Percentiles rank a stretch among this genome's conserved stretches.
These are phyloP conservation scores for Dysmachus trigonus DNA, from an alignment of 2,888 invertebrate genomes.

Conservation along the genomic window DNA sequence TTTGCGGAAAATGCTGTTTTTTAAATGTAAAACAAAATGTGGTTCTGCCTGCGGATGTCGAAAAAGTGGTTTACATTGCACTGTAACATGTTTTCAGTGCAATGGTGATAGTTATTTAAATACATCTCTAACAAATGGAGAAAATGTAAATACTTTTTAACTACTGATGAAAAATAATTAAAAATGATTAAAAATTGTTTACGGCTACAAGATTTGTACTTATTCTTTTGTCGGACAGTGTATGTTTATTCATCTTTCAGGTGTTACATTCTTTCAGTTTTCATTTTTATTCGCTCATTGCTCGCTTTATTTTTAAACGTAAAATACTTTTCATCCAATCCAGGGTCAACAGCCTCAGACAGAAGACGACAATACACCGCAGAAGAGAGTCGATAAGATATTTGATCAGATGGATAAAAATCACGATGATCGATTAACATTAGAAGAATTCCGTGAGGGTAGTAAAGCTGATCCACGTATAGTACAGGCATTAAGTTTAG, in stretches of 20 bases:
- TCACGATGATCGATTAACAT: constrained; percentile 93
- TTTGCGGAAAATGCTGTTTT: too few species aligned
- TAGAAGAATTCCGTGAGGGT: constrained; percentile 96
- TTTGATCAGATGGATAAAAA: constrained; percentile 99
- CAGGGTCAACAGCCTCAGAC: constrained; percentile 89
- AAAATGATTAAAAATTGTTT: too few species aligned
- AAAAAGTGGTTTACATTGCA: too few species aligned
- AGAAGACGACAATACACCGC: constrained; percentile 91
- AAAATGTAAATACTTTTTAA: too few species aligned
- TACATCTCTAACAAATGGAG: too few species aligned
- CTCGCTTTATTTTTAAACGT: neutral
- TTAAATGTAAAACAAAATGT: too few species aligned
- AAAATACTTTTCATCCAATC: constrained; percentile 52
- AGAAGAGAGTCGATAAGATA: constrained; percentile 97
- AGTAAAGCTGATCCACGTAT: constrained; percentile 98
- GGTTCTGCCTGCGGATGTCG: too few species aligned
- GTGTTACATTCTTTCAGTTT: neutral
- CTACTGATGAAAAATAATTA: too few species aligned
- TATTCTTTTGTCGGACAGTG: neutral
- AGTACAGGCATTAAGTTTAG: constrained; percentile 92
- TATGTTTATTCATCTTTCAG: neutral
- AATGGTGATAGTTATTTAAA: too few species aligned
- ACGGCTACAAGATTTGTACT: neutral
- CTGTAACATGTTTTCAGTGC: too few species aligned
- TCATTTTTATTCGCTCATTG: neutral